These are phyloP conservation scores for Chrysomela aeneicollis DNA, from an alignment of 2,888 invertebrate species.

Conservation along the genomic window DNA sequence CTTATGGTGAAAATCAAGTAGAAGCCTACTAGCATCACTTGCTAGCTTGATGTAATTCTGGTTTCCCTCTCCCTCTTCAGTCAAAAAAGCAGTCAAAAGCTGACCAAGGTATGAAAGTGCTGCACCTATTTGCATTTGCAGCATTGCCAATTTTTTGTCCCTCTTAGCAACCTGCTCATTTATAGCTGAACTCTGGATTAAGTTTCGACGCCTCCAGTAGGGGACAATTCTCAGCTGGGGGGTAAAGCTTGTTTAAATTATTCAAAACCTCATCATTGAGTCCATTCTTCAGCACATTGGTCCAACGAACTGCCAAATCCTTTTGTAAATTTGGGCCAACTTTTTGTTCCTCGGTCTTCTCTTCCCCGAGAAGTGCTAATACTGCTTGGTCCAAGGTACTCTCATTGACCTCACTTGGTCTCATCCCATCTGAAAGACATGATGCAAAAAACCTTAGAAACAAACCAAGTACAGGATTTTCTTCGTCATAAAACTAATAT, in stretches of 20 bases:
- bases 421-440: neutral
- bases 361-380: neutral
- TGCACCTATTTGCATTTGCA: neutral
- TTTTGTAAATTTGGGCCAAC: conserved; percentile 3
- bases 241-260: conserved; percentile 24
- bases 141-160: neutral
- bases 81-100: neutral
- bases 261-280: conserved; percentile 6
- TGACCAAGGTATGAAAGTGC: neutral
- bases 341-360: neutral
- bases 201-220: conserved; percentile 22
- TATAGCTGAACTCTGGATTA: conserved; percentile 24
- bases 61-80: neutral
- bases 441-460: neutral
- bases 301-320: conserved; percentile 27
- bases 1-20: conserved; percentile 26
- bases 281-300: conserved; percentile 16
- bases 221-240: conserved; percentile 29
- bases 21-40: conserved; percentile 30
- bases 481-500: neutral
- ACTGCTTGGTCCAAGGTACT: neutral
- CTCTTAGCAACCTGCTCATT: conserved; percentile 13
- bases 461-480: neutral
- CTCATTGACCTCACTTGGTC: neutral
- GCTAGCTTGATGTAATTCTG: conserved; percentile 12